Evolutionary conservation across 2,888 invertebrate species (phyloP).

Genomic region (Eutolmus rufibarbis): DNA sequence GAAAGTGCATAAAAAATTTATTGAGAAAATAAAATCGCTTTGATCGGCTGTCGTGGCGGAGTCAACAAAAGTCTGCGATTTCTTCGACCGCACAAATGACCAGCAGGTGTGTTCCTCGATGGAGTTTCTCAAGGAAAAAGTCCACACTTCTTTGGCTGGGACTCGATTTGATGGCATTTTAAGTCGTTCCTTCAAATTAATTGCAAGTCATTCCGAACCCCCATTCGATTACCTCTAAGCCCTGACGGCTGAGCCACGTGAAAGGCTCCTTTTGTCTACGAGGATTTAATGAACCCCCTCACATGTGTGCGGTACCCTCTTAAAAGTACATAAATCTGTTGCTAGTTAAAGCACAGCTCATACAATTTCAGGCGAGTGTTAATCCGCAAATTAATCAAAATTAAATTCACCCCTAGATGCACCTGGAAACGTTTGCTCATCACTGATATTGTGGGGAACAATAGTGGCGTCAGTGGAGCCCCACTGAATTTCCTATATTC

Average conservation of each 20-base stretch:
- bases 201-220: background rate
- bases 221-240: background rate
- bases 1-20: background rate
- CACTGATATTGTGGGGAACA: background rate
- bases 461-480: background rate
- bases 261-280: background rate
- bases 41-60: background rate
- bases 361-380: background rate
- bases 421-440: background rate
- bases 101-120: background rate
- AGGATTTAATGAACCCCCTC: background rate
- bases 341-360: background rate
- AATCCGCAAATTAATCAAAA: background rate
- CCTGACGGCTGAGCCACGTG: background rate
- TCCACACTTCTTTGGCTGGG: background rate
- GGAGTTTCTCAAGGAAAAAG: background rate
- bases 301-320: background rate
- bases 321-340: background rate
- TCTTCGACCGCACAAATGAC: background rate
- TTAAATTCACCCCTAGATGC: background rate
- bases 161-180: background rate
- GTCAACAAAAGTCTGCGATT: background rate
- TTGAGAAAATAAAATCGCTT: background rate
- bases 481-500: background rate
- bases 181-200: background rate